Percentiles rank a stretch among this genome's conserved stretches.
These are phyloP conservation scores for Pogonomyrmex barbatus DNA, from an alignment of 1,140 invertebrate species.

Conservation along the genomic window DNA sequence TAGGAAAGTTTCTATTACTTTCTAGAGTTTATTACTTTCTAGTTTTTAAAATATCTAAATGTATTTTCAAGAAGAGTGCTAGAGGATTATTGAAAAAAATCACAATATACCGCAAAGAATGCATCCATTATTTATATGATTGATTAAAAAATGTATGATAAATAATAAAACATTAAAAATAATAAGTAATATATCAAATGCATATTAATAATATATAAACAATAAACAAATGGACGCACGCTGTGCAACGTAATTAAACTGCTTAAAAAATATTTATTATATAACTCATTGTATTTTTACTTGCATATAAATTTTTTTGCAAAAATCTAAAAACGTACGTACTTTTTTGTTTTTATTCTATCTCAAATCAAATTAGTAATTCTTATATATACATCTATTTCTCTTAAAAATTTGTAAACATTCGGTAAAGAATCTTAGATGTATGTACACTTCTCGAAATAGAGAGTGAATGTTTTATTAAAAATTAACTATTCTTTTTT, in stretches of 20 bases:
- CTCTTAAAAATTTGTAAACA: not conserved
- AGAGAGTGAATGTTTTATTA: not conserved
- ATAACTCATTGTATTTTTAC: not conserved
- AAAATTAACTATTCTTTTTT: not conserved
- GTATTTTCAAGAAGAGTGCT: not conserved
- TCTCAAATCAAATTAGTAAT: not conserved
- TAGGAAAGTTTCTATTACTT: not conserved
- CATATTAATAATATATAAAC: slow-evolving; percentile 3
- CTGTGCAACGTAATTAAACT: not conserved
- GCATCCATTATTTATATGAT: not conserved
- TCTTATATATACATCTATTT: not conserved
- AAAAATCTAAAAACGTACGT: not conserved
- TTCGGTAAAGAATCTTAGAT: not conserved
- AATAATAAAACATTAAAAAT: too few species aligned
- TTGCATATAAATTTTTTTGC: not conserved
- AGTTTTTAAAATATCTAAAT: not conserved
- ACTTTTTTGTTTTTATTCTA: not conserved
- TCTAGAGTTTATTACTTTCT: not conserved
- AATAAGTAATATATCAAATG: not conserved
- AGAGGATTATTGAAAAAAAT: not conserved
- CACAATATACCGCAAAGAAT: not conserved
- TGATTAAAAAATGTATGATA: not conserved
- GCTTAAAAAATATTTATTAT: slow-evolving; percentile 23
- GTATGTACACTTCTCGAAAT: not conserved
- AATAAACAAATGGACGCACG: not conserved